phyloP scores from a whole-genome alignment of 2,113 vertebrate genomes.

The Kryptolebias marmoratus region DNA sequence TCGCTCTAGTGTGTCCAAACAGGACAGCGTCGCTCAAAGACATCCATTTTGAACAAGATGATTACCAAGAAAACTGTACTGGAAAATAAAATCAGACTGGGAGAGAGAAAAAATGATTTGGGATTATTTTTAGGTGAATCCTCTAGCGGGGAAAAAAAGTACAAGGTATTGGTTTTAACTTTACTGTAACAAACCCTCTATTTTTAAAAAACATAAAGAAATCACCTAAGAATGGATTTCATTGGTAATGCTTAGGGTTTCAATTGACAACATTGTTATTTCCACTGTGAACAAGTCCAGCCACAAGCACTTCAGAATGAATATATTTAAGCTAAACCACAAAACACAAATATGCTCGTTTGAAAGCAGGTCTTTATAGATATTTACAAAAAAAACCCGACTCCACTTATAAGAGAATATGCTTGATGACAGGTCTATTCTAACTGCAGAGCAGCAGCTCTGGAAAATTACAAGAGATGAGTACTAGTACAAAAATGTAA shows the following conservation, averaged over 20 bases:
- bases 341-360: conserved; percentile 30
- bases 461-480: conserved; percentile 51
- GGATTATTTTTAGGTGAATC: background rate
- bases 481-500: conserved; percentile 43
- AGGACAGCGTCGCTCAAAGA: background rate
- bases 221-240: no score
- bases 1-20: conserved; percentile 1
- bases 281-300: background rate
- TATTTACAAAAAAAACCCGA: conserved; percentile 56
- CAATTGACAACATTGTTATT: background rate
- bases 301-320: conserved; percentile 4
- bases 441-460: conserved; percentile 33
- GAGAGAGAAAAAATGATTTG: background rate
- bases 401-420: conserved; percentile 26
- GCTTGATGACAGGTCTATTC: conserved; percentile 44
- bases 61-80: background rate
- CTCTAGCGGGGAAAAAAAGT: no score
- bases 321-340: conserved; percentile 19
- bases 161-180: no score
- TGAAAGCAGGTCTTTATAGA: conserved; percentile 67
- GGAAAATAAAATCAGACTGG: background rate
- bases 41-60: background rate
- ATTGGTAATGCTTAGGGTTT: background rate
- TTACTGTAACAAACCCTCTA: no score
- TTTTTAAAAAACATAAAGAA: no score